phyloP scores from a whole-genome alignment of 2,113 vertebrate species.

The Acrocephalus kingi region DNA sequence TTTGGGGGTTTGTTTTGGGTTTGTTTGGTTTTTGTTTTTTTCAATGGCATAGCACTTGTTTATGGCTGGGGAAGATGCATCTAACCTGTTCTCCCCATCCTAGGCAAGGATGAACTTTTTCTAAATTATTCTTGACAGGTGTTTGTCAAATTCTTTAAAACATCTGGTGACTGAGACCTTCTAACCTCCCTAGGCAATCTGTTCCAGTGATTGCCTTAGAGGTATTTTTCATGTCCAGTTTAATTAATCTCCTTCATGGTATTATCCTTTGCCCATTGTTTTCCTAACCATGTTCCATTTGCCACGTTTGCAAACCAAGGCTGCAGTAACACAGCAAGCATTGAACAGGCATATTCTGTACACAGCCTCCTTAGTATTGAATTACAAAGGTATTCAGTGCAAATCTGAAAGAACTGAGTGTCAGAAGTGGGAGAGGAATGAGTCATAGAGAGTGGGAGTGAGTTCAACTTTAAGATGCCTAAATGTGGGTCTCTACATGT shows the following conservation, averaged over 20 bases:
- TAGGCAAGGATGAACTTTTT: not conserved
- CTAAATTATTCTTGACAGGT: not conserved
- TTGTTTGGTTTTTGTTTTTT: too few species aligned
- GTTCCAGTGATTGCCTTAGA: not conserved
- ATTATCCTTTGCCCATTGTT: not conserved
- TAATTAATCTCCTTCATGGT: not conserved
- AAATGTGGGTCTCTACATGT: not conserved
- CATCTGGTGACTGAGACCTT: not conserved
- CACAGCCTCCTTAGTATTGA: not conserved
- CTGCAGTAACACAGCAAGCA: not conserved
- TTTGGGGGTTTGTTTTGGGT: rapidly evolving
- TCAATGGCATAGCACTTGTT: not conserved
- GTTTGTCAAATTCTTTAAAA: not conserved
- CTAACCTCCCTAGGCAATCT: not conserved
- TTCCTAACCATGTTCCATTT: not conserved
- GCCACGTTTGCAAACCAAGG: not conserved
- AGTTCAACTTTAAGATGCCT: not conserved
- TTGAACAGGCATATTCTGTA: not conserved
- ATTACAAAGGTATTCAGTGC: not conserved
- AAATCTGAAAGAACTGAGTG: not conserved
- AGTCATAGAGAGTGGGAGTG: conserved; percentile 40
- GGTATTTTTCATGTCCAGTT: not conserved
- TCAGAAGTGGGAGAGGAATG: conserved; percentile 8
- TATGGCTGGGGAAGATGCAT: not conserved
- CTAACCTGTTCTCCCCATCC: not conserved